Evolutionary conservation across 2,888 invertebrate species (phyloP), one percentile per base, ranked within the genome.

Genomic region (Himalopsyche kuldschensis): DNA sequence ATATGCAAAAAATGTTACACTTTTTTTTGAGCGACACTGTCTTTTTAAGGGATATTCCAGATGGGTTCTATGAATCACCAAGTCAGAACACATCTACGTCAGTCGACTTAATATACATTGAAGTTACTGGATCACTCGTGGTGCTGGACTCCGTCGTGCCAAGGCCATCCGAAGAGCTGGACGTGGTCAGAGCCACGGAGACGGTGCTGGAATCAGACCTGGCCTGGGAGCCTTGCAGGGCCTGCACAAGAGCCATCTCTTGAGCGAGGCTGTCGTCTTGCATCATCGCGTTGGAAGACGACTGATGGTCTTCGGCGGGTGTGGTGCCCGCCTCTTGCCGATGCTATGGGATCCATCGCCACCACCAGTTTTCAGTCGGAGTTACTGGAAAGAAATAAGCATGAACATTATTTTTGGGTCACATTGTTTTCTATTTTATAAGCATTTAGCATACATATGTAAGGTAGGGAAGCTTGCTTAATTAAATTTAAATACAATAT

Each of bases 281-380:
- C 87, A 87, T 80, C 87, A 87, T 78, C 69, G 41, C 5, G 78
- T 20, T 63, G 48, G 48, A 88, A 89, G 89, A 89, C 90, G 88
- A 89, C 47, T 75, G 20, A 63, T 81, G 81, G 78, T 30, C 30
- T 79, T 82, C 69, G 88, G 87, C 88, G 89, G 89, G 90, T 89
- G 89, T 89, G 87, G 85, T 87, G 84, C 87, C 88, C 90, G 90
- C 90, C 91, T 92, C 91, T 91, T 90, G 91, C 91, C 89, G 91
- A 90, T 89, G 92, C 90, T 91, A 92, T 89, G 92, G 92, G 90
- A 92, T 91, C 92, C 92, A 92, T 85, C 90, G 91, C 92, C 92
- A 92, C 92, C 92, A 92, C 92, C 91, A 92, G 88, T 91, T 92
- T 91, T 92, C 92, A 91, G 90, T 91, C 91, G 89, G 92, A 91